Conservation (phyloP, 2,797 vertebrate species). For the Pantherophis alleghaniensis region DNA sequence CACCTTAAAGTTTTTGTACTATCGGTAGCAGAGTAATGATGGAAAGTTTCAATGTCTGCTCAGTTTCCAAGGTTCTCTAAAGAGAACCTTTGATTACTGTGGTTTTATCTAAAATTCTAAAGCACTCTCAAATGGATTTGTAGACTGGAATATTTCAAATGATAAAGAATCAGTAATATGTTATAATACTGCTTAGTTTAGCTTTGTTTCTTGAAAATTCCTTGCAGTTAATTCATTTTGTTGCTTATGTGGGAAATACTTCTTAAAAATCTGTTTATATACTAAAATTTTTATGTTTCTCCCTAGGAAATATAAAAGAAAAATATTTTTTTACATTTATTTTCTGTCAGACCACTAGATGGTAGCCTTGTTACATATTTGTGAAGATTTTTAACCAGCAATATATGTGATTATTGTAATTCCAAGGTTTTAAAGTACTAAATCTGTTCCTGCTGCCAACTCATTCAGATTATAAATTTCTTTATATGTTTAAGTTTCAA, state of each 20-base stretch:
- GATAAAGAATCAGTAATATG: not conserved
- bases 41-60: not conserved
- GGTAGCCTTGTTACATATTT: conserved; percentile 48
- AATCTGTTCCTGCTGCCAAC: not conserved
- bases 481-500: not conserved
- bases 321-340: not conserved
- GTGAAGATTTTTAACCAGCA: not conserved
- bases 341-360: conserved; percentile 51
- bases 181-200: not conserved
- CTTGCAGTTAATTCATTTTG: not conserved
- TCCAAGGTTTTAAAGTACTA: not conserved
- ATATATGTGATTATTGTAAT: not conserved
- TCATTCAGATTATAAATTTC: not conserved
- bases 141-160: not conserved
- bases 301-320: not conserved
- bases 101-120: not conserved
- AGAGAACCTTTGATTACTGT: not conserved
- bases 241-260: not conserved
- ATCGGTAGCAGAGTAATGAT: too few relatives aligned
- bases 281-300: not conserved
- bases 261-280: not conserved
- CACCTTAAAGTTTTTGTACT: not conserved
- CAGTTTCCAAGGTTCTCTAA: not conserved
- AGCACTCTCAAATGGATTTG: not conserved
- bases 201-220: not conserved